These are phyloP conservation scores for Gallinago stenura DNA, from an alignment of 2,797 vertebrate species.

Conservation along the genomic window DNA sequence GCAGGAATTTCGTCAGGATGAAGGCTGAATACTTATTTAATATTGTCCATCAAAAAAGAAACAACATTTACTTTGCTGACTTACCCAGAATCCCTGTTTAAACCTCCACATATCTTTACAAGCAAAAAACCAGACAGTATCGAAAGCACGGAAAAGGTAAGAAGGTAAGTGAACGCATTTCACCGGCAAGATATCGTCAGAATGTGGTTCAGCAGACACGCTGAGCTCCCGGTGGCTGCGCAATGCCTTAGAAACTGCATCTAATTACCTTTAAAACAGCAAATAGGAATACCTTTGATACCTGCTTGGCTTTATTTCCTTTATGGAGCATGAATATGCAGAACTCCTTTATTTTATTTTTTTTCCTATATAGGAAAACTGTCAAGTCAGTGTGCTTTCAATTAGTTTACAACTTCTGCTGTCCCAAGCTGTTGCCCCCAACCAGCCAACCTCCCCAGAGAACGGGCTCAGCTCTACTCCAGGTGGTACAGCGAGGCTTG, in stretches of 20 bases:
- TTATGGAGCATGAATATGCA: background rate
- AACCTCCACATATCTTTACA: background rate
- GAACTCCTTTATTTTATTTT: background rate
- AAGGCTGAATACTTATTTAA: background rate
- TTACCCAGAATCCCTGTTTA: background rate
- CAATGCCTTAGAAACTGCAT: background rate
- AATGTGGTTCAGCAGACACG: background rate
- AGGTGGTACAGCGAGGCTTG: background rate
- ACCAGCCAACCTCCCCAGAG: fast-evolving
- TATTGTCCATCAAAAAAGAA: background rate
- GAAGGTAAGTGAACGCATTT: background rate
- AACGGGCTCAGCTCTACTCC: background rate
- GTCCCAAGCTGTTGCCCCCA: background rate
- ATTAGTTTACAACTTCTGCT: background rate
- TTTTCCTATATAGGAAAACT: background rate
- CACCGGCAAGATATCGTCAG: background rate
- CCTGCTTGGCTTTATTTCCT: background rate
- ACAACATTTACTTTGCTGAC: background rate
- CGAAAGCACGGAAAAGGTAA: background rate
- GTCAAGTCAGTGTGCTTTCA: background rate
- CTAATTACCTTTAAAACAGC: background rate
- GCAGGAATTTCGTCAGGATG: background rate
- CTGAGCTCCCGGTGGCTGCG: background rate
- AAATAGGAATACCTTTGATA: background rate
- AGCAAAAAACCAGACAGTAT: background rate